These are phyloP conservation scores for Ectropis crepuscularia DNA, from an alignment of 2,888 invertebrate species.

Conservation along the genomic window DNA sequence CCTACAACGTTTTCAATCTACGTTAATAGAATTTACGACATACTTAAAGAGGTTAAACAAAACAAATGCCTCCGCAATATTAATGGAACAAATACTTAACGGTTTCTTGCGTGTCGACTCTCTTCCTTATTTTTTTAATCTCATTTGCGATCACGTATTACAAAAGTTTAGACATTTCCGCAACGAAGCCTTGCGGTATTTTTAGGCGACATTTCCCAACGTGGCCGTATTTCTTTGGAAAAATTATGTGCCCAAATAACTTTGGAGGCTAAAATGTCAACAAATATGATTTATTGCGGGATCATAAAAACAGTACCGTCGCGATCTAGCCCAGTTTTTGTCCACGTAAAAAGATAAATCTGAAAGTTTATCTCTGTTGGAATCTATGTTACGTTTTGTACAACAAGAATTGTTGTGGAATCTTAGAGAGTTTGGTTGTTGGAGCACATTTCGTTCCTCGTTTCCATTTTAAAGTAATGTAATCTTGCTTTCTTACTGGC, in stretches of 20 bases:
- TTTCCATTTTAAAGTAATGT: constrained; percentile 15
- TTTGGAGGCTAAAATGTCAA: constrained; percentile 21
- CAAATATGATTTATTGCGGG: constrained; percentile 31
- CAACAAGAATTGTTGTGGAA: constrained; percentile 18
- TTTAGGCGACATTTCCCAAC: constrained; percentile 17
- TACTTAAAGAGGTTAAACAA: constrained; percentile 25
- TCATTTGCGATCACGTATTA: constrained; percentile 46
- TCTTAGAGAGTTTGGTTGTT: constrained; percentile 7
- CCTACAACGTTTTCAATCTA: constrained; percentile 10
- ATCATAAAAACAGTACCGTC: constrained; percentile 20
- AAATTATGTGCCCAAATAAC: constrained; percentile 21
- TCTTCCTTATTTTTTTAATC: constrained; percentile 50
- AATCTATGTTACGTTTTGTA: constrained; percentile 34
- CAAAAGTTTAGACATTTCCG: constrained; percentile 17
- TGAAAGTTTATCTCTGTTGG: constrained; percentile 31
- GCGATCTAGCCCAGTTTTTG: constrained; percentile 27
- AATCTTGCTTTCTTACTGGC: constrained; percentile 9
- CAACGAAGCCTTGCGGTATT: constrained; percentile 17
- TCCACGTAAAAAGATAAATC: constrained; percentile 38
- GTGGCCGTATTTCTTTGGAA: constrained; percentile 15
- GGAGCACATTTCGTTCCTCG: constrained; percentile 12
- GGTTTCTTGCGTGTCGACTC: constrained; percentile 36
- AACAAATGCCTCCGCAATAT: constrained; percentile 33
- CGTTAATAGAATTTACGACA: constrained; percentile 26
- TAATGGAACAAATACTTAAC: constrained; percentile 44